These are phyloP conservation scores for Drosophila testacea DNA, from an alignment of 2,888 invertebrate species.

Conservation along the genomic window DNA sequence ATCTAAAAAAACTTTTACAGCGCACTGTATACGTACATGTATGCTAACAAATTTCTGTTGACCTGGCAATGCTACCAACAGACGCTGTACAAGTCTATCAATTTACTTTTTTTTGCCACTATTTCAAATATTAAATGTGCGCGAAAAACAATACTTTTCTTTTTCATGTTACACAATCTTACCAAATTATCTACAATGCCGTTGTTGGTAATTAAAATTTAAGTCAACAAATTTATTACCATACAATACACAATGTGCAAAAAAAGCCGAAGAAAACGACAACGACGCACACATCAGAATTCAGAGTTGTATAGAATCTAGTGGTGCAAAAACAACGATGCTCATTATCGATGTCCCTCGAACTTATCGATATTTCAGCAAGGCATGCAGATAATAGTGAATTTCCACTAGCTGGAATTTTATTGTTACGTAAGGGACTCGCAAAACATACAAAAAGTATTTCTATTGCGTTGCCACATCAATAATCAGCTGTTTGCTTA, in stretches of 20 bases:
- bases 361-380: no score
- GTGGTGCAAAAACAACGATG: no score
- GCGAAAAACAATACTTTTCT: not conserved
- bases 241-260: constrained; percentile 46
- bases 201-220: constrained; percentile 9
- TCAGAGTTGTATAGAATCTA: no score
- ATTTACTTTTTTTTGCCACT: constrained; percentile 1
- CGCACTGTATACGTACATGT: constrained; percentile 48
- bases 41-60: constrained; percentile 50
- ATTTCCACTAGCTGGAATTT: no score
- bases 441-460: no score
- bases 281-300: constrained; percentile 51
- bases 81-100: constrained; percentile 52
- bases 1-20: constrained; percentile 30
- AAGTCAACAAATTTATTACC: constrained; percentile 19
- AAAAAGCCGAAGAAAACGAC: constrained; percentile 59
- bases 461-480: no score
- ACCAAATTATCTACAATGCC: constrained; percentile 24
- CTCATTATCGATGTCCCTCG: no score
- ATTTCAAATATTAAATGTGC: constrained; percentile 11
- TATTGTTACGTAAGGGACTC: no score
- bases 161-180: constrained; percentile 1
- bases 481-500: no score
- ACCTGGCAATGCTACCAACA: constrained; percentile 58
- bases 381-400: no score